These are phyloP conservation scores for Hydrocynus forskahlii DNA, from an alignment of 2,797 vertebrate genomes.

Conservation along the genomic window DNA sequence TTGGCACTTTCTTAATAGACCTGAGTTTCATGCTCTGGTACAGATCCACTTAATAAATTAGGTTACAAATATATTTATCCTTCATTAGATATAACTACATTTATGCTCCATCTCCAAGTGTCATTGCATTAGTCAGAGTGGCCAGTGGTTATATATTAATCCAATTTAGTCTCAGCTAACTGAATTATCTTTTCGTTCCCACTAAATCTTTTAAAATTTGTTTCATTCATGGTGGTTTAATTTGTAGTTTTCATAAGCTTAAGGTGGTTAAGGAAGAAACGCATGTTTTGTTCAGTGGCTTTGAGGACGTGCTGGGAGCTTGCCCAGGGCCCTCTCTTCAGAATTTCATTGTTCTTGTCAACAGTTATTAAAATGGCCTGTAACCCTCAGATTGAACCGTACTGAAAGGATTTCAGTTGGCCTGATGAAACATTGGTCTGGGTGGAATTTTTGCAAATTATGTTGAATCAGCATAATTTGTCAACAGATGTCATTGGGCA, in stretches of 20 bases:
- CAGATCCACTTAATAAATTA: not conserved
- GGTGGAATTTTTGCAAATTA: not conserved
- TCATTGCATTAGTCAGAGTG: not conserved
- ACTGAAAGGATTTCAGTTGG: not conserved
- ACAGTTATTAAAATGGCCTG: not conserved
- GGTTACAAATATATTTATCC: not conserved
- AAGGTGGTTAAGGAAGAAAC: not conserved
- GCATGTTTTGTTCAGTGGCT: not conserved
- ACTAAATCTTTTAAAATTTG: not conserved
- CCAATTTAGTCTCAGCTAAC: slow-evolving; percentile 12
- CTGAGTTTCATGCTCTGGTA: not conserved
- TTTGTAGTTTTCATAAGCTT: slow-evolving; percentile 4
- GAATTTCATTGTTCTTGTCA: not conserved
- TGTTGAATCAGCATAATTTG: not conserved
- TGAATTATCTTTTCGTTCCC: not conserved
- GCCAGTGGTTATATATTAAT: not conserved
- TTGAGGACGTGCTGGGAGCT: not conserved
- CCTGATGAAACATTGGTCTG: not conserved
- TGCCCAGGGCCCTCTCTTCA: not conserved
- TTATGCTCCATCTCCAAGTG: slow-evolving; percentile 28
- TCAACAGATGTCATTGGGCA: not conserved
- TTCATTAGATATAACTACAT: slow-evolving; percentile 21
- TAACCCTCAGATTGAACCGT: not conserved
- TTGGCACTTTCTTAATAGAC: not conserved
- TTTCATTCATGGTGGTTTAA: not conserved